Evolutionary conservation across 2,888 invertebrate genomes (phyloP), one percentile per base, ranked within the genome.

Genomic region (Drosophila subquinaria): DNA sequence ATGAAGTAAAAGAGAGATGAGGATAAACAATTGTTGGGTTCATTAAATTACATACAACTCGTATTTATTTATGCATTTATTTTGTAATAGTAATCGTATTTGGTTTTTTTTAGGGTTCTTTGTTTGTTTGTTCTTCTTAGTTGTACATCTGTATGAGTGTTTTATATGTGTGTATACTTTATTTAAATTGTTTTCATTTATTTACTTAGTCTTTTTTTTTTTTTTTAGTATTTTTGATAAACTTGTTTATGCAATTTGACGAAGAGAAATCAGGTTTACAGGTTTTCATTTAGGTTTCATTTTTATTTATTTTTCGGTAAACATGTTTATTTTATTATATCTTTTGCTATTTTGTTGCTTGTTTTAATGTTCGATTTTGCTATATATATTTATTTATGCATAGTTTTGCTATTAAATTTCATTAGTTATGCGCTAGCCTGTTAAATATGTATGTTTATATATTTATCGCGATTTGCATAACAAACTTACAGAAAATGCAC

Each of bases 381-480:
- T 76, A 74, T 69, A 69, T 69, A 69, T 65, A 69, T 62, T 66
- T 78, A 69, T 78, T 66, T 78, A 76, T 76, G 76, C 79, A 76
- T 76, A 78, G 62, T 66, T 74, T 65, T 65, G 74, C 75, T 76
- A 82, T 82, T 86, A 78, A 82, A 87, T 84, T 82, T 81, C 64
- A 72, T 81, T 87, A 87, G 79, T 87, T 84, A 81, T 87, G 82
- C 79, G 75, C 81, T 78, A 76, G 82, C 65, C 73, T 76, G 61
- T 79, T 62, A 65, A 69, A 61, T 82, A 63, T 69, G 60, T 73
- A 17, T 55, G n/a, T 55, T 20, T 81, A 67, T 68, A 48, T 78
- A 63, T 40, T 70, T 69, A 68, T 52, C 52, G 57, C 62, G 63
- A 59, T 15, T 76, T 74, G 81, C 69, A 81, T 82, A 79, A 85